Evolutionary conservation across 1,140 invertebrate species (phyloP), one percentile per base, ranked within the genome.

Genomic region (Leptinotarsa defecta): DNA sequence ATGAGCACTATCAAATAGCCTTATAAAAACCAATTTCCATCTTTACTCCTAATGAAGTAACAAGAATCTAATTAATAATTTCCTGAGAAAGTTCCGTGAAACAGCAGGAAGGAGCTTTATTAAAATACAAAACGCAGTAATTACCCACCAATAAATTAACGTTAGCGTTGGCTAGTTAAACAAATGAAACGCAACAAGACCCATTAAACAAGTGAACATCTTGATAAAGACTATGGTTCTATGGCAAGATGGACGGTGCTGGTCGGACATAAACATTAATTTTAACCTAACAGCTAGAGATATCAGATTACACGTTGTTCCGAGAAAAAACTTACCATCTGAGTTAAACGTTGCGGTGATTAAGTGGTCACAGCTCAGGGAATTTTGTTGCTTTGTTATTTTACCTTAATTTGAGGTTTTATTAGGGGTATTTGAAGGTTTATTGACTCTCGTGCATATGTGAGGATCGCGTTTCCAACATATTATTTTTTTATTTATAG

Each of bases 161-260:
- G 61, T 48, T 34, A 73, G 48, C 61, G 61, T 19, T 65, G 71
- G 71, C 61, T 73, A 64, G 71, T 73, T 65, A 73, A 77, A 77
- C 72, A 77, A 77, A 78, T 73, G 80, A 81, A 83, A 81, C 77
- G 77, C 78, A 79, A 79, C 79, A 79, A 79, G 81, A 76, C 76
- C 80, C 82, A 84, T 84, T 84, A 84, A 84, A 83, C 83, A 81
- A 83, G 79, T 81, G 82, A 84, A 84, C 83, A 84, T 84, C 83
- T 84, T 84, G 83, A 84, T 84, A 84, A 84, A 83, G 77, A 65
- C 77, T 75, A 80, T 79, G 79, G 82, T 79, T 83, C 78, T 79
- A 81, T 78, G 81, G 79, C 80, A 84, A 84, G 83, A 84, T 84
- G 83, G 80, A 84, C 83, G 81, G 78, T 78, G 79, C 77, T 78